phyloP scores from a whole-genome alignment of 2,113 vertebrate genomes.

The Albula glossodonta region DNA sequence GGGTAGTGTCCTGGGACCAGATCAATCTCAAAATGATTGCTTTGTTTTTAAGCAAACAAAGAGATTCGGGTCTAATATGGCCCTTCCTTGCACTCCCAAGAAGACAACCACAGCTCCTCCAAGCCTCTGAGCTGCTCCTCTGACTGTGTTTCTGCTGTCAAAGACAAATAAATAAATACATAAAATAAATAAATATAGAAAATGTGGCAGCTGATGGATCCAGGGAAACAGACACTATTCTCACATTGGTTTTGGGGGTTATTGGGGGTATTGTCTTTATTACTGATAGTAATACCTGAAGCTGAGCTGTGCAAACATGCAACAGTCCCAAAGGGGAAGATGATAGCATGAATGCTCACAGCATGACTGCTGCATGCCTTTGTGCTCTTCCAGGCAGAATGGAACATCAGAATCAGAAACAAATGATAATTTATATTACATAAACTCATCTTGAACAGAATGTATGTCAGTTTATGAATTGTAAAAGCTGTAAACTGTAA shows the following conservation, averaged over 20 bases:
- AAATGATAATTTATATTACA: background rate
- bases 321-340: background rate
- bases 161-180: background rate
- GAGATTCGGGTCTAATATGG: background rate
- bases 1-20: background rate
- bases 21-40: background rate
- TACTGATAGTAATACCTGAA: background rate
- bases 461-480: background rate
- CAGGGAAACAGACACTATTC: too few species aligned
- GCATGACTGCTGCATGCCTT: background rate
- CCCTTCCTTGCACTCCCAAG: background rate
- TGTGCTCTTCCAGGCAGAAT: background rate
- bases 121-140: background rate
- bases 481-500: too few species aligned
- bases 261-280: background rate
- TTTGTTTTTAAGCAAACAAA: background rate
- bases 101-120: background rate
- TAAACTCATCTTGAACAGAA: background rate
- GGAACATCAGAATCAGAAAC: background rate
- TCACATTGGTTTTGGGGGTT: background rate
- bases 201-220: too few species aligned
- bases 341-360: background rate
- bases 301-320: background rate
- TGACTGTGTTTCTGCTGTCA: background rate
- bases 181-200: too few species aligned